Conservation (phyloP, 2,797 vertebrate species). For the Squalus acanthias region DNA sequence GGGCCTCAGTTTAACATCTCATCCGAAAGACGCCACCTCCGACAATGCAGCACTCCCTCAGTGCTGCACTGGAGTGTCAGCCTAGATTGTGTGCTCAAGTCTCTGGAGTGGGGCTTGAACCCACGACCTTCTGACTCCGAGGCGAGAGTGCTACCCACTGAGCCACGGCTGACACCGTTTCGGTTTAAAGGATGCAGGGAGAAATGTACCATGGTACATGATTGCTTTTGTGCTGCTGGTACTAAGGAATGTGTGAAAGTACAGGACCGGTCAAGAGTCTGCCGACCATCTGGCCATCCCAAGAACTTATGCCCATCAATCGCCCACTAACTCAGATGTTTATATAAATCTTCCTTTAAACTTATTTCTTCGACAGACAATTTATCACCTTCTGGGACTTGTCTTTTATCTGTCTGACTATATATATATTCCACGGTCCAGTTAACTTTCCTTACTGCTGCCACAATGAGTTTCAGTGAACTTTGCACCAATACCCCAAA, state of each 20-base stretch:
- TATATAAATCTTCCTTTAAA: neutral
- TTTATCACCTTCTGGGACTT: neutral
- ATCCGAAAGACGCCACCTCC: too few relatives aligned
- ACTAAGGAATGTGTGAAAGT: neutral
- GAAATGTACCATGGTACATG: neutral
- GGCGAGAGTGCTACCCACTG: too few relatives aligned
- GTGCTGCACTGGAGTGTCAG: too few relatives aligned
- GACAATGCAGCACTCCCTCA: too few relatives aligned
- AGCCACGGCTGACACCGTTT: neutral
- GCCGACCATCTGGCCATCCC: neutral
- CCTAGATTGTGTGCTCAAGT: too few relatives aligned
- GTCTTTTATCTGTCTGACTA: neutral
- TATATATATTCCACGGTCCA: neutral
- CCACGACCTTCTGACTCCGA: too few relatives aligned
- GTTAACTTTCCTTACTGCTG: neutral
- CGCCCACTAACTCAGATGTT: neutral
- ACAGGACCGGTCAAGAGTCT: neutral
- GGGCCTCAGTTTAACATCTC: too few relatives aligned
- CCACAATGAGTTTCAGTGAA: neutral
- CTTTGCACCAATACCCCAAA: neutral
- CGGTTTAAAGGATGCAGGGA: neutral
- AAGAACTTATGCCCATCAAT: neutral
- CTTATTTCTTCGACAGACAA: neutral
- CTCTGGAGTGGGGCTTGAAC: too few relatives aligned
- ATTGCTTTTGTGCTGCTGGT: neutral